Percentiles rank a stretch among this genome's conserved stretches.
Conservation (phyloP, 2,113 vertebrate genomes). For the Ornithorhynchus anatinus region DNA sequence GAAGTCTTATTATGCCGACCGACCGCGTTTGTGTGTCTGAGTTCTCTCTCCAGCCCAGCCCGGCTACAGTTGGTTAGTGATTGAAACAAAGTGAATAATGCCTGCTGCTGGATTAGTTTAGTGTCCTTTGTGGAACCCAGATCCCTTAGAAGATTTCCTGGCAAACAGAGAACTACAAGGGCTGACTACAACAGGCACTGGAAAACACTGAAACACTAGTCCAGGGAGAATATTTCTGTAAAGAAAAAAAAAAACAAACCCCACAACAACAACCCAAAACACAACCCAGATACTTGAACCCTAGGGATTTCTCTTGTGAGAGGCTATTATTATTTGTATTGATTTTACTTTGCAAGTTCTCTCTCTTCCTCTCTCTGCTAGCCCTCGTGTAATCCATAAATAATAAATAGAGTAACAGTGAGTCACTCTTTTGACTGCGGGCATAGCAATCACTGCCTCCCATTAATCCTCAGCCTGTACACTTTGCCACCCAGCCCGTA, state of each 20-base stretch:
- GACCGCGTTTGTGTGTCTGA: neutral
- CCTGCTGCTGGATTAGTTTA: conserved; percentile 34
- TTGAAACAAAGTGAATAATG: conserved; percentile 17
- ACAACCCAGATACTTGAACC: conserved; percentile 37
- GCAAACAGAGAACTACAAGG: conserved; percentile 17
- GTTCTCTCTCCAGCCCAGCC: neutral
- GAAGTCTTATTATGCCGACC: conserved; percentile 7
- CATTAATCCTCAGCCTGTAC: conserved; percentile 31
- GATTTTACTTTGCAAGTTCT: conserved; percentile 67
- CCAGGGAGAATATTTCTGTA: conserved; percentile 32
- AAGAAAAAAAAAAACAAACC: conserved; percentile 45
- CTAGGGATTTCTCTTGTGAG: conserved; percentile 56
- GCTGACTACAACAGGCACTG: conserved; percentile 42
- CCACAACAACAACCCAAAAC: no score
- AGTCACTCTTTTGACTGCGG: conserved; percentile 47
- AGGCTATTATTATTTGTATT: conserved; percentile 70
- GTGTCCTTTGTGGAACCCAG: no score
- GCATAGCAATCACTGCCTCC: conserved; percentile 24
- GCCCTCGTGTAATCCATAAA: conserved; percentile 60
- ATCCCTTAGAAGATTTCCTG: conserved; percentile 28
- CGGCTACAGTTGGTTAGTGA: conserved; percentile 12
- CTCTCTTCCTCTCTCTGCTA: conserved; percentile 39
- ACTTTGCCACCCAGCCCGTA: neutral
- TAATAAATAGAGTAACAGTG: conserved; percentile 57
- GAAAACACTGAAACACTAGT: conserved; percentile 46